phyloP scores from a whole-genome alignment of 2,888 invertebrate genomes.

The Biston betularia region DNA sequence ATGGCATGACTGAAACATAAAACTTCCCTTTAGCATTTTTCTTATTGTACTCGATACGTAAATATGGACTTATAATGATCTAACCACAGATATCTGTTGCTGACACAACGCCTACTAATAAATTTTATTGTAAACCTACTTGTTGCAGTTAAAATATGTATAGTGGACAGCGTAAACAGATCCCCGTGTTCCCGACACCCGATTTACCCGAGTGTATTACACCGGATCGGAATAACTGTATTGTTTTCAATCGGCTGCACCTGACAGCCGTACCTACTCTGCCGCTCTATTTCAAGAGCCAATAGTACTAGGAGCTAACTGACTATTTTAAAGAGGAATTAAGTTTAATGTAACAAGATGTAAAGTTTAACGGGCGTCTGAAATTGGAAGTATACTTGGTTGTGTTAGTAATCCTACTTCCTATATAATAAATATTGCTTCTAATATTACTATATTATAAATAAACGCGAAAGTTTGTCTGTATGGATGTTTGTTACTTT shows the following conservation, averaged over 20 bases:
- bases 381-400: not conserved
- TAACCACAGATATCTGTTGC: conserved; percentile 5
- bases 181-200: conserved; percentile 71
- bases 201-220: conserved; percentile 77
- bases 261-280: conserved; percentile 52
- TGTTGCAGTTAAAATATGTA: conserved; percentile 43
- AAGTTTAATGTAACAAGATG: not conserved
- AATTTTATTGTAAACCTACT: conserved; percentile 28
- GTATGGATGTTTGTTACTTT: too few species aligned
- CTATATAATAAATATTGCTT: too few species aligned
- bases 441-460: too few species aligned
- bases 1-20: too few species aligned
- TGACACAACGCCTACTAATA: conserved; percentile 12
- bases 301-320: conserved; percentile 13
- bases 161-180: conserved; percentile 58
- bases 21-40: too few species aligned
- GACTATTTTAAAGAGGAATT: not conserved
- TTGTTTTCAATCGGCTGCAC: conserved; percentile 68
- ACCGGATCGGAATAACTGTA: conserved; percentile 68
- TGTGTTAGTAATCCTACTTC: too few species aligned
- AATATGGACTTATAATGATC: too few species aligned
- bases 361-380: not conserved
- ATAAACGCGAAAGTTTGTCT: too few species aligned
- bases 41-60: too few species aligned
- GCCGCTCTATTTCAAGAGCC: conserved; percentile 23